phyloP scores from a whole-genome alignment of 92 coral and sea anemone species.

The Meandrina meandrites region DNA sequence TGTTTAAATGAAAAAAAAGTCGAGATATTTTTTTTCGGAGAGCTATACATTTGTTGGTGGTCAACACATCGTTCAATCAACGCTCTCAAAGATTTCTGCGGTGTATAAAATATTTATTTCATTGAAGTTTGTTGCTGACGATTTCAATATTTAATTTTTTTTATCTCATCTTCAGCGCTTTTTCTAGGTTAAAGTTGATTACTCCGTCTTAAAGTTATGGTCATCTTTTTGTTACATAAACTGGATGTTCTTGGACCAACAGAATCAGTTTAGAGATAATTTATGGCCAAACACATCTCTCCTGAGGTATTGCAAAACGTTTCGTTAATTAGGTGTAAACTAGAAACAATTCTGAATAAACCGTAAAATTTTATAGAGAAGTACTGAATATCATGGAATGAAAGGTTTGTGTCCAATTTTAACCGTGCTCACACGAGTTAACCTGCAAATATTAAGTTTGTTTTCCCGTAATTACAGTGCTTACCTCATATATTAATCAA shows the following conservation, averaged over 20 bases:
- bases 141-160: not conserved
- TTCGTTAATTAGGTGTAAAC: not conserved
- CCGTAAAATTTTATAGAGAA: not conserved
- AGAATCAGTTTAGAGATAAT: no score
- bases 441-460: not conserved
- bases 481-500: not conserved
- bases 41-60: not conserved
- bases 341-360: not conserved
- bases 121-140: not conserved
- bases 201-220: not conserved
- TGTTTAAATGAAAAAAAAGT: not conserved
- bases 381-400: not conserved
- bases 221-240: not conserved
- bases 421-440: not conserved
- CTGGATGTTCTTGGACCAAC: not conserved
- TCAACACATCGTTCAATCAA: not conserved
- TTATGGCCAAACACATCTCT: not conserved
- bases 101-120: conserved; percentile 9
- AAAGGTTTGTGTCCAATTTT: not conserved
- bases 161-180: not conserved
- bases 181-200: not conserved
- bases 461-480: not conserved
- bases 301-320: not conserved
- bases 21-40: not conserved
- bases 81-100: not conserved